Percentiles rank a stretch among this genome's conserved stretches.
Conservation (phyloP, 1,140 invertebrate species). For the Papilio xuthus region DNA sequence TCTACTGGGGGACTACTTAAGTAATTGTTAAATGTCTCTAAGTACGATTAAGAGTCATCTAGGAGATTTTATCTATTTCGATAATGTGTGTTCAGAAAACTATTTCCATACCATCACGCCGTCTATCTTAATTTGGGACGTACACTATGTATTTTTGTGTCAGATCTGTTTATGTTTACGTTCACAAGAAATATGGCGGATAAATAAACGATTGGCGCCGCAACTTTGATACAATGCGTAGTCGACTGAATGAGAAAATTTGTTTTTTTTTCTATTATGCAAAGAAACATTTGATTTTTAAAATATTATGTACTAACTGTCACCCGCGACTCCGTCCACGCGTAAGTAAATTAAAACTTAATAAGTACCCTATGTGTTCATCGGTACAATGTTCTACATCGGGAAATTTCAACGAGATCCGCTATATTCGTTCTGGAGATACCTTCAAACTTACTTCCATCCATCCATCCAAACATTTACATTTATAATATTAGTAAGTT, state of each 20-base stretch:
- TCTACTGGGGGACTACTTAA: background rate
- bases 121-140: constrained; percentile 21
- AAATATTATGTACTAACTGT: no score
- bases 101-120: background rate
- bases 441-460: no score
- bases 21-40: background rate
- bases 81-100: background rate
- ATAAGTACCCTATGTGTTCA: no score
- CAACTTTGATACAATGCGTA: background rate
- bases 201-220: constrained; percentile 14
- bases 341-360: no score
- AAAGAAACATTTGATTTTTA: background rate
- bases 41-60: background rate
- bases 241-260: background rate
- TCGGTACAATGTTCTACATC: no score
- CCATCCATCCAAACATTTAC: no score
- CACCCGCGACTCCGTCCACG: no score
- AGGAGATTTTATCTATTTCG: background rate
- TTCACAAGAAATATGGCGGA: constrained; percentile 12
- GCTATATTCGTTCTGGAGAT: background rate
- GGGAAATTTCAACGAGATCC: no score
- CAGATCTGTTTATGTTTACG: constrained; percentile 11
- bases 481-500: no score
- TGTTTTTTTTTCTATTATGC: background rate
- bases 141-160: constrained; percentile 7